Evolutionary conservation across 2,888 invertebrate genomes (phyloP), one percentile per base, ranked within the genome.

Genomic region (Mellilla xanthometata): DNA sequence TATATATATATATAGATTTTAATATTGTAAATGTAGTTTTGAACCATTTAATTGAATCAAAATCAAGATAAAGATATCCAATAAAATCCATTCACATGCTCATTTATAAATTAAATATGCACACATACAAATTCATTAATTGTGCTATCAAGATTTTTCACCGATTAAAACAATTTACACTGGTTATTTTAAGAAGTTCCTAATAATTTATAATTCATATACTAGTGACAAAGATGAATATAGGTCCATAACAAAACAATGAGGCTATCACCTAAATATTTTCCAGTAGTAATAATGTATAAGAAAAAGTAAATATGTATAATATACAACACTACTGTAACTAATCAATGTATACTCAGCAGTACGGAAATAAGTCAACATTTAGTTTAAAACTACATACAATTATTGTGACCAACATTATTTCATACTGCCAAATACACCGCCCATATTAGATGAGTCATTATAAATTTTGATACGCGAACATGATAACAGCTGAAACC

Each of bases 401-500:
- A n/a, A 26, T 11, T 13, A 34, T 28, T 19, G 33, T 23, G 23
- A 10, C 8, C 9, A 40, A 13, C 8, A 19, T 15, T n/a, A 28
- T 32, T 27, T 33, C 11, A 29, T 34, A 41, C 47, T 48, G 44
- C 44, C 12, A 33, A 31, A 39, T 39, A 48, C 28, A 47, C 29
- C 36, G 36, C 10, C 15, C 9, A 6, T 8, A 24, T 5, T 9
- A 49, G 41, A 49, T 55, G 50, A 56, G 52, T 57, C 49, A 58
- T 62, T 63, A 56, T 39, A 61, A 67, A 64, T 68, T 67, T 72
- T 64, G 61, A 68, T 65, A 68, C 54, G 67, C 64, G 63, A 64
- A 60, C 10, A 28, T 28, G 36, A 36, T 64, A 72, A 75, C 70
- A 74, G 74, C 74, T 75, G 70, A 76, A 75, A 56, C 61, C 56